phyloP scores from a whole-genome alignment of 1,140 invertebrate genomes.

The Tetramorium parvispinum region DNA sequence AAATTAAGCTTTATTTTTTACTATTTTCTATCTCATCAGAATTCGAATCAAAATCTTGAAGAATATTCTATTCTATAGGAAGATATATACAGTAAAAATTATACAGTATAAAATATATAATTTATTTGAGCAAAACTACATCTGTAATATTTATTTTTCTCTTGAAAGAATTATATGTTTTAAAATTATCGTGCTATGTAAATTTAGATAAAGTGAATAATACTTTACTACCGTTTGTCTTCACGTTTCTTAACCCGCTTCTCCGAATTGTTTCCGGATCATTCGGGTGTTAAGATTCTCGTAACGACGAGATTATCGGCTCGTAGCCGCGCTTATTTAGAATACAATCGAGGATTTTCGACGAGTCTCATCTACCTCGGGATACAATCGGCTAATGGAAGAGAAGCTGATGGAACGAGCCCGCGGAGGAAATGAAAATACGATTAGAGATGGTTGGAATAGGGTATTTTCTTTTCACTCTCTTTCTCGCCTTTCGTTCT shows the following conservation, averaged over 20 bases:
- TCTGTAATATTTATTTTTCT: background rate
- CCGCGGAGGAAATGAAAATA: slow-evolving; percentile 70
- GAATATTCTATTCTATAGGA: background rate
- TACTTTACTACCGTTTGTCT: slow-evolving; percentile 34
- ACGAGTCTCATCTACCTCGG: slow-evolving; percentile 76
- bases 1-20: background rate
- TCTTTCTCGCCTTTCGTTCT: slow-evolving; percentile 28
- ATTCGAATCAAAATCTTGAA: background rate
- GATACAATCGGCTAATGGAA: slow-evolving; percentile 83
- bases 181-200: background rate
- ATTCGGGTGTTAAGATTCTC: slow-evolving; percentile 24
- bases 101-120: background rate
- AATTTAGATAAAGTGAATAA: background rate
- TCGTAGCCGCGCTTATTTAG: slow-evolving; percentile 73
- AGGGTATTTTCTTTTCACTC: slow-evolving; percentile 65
- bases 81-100: no score
- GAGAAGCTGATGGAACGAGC: slow-evolving; percentile 42
- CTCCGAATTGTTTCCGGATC: slow-evolving; percentile 55
- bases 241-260: slow-evolving; percentile 39
- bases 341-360: slow-evolving; percentile 74
- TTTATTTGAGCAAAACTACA: background rate
- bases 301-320: slow-evolving; percentile 48
- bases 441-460: slow-evolving; percentile 72
- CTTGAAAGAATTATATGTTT: background rate
- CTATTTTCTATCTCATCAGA: background rate